These are phyloP conservation scores for Sibirionetta formosa DNA, from an alignment of 2,797 vertebrate species.

Conservation along the genomic window DNA sequence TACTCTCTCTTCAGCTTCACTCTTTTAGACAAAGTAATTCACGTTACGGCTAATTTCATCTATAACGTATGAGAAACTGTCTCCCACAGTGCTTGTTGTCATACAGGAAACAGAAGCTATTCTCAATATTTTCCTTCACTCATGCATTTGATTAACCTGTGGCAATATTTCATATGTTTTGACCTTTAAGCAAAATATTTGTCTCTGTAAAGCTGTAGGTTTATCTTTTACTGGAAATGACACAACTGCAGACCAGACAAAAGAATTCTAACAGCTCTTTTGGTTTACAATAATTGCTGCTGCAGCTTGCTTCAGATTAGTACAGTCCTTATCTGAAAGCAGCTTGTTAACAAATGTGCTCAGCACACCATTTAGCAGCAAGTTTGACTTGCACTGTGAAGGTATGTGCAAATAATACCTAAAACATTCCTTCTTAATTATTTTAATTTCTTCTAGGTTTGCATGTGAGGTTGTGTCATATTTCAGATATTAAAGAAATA, in stretches of 20 bases:
- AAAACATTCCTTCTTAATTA: neutral
- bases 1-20: neutral
- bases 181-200: slow-evolving; percentile 62
- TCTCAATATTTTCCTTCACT: neutral
- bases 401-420: neutral
- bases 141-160: slow-evolving; percentile 33
- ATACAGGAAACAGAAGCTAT: neutral
- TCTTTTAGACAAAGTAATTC: slow-evolving; percentile 1
- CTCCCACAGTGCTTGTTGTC: neutral
- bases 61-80: neutral
- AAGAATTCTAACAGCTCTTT: neutral
- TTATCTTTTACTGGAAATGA: slow-evolving; percentile 36
- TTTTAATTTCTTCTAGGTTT: neutral
- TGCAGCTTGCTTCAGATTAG: slow-evolving; percentile 32
- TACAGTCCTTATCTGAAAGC: slow-evolving; percentile 2
- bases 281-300: slow-evolving; percentile 12
- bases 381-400: neutral
- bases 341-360: slow-evolving; percentile 15
- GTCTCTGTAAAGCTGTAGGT: slow-evolving; percentile 23
- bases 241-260: slow-evolving; percentile 2
- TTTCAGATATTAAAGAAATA: neutral
- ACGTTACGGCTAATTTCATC: slow-evolving; percentile 7
- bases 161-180: slow-evolving; percentile 24
- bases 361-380: neutral
- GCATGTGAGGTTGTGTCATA: neutral